Base-by-base conservation (phyloP, 2,113 vertebrate species). In the Caranx ignobilis region DNA sequence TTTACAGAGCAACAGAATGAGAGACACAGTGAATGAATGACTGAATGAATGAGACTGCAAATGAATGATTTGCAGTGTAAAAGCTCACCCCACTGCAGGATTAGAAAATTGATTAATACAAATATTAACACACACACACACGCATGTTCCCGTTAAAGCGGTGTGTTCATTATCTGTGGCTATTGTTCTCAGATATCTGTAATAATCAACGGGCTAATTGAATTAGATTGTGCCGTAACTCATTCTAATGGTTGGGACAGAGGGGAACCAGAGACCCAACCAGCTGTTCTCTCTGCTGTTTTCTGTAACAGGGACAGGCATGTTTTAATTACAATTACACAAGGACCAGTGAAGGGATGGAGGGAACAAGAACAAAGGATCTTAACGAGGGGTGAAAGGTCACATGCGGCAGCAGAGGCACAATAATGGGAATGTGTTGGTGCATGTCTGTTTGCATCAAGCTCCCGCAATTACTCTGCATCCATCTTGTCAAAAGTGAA, bases 321-420 rank as follows among this genome's bases (percentile, higher is more conserved):
- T 61, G 72, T 73, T 85, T 90, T 87, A 84, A 92, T 91, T 83
- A 89, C 50, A 86, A 18, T 77, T 32, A 77, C 79, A 65, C 55
- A 4, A 63, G 34, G 54, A 50, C 56, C 70, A 72, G 60, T 63
- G 68, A 57, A 73, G 11, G n/a, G 48, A 68, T 5, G 1, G 45
- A 52, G 16, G 56, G 37, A 52, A 81, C 3, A 18, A 70, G 55
- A 80, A 82, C 85, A 87, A 89, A 85, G 50, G 68, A 61, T 52
- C 37, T 67, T 50, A 87, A 79, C 11, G 37, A 65, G 26, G 34
- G 75, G 57, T 83, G 43, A 89, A 77, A 19, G 85, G 61, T 83
- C 71, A 74, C 8, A 37, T 34, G 43, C 54, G 26, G 69, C 35
- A 61, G 19, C 47, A 72, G 55, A 72, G 37, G 19, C 18, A 35